Evolutionary conservation across 2,113 vertebrate genomes (phyloP).

Genomic region (Xiphophorus couchianus): DNA sequence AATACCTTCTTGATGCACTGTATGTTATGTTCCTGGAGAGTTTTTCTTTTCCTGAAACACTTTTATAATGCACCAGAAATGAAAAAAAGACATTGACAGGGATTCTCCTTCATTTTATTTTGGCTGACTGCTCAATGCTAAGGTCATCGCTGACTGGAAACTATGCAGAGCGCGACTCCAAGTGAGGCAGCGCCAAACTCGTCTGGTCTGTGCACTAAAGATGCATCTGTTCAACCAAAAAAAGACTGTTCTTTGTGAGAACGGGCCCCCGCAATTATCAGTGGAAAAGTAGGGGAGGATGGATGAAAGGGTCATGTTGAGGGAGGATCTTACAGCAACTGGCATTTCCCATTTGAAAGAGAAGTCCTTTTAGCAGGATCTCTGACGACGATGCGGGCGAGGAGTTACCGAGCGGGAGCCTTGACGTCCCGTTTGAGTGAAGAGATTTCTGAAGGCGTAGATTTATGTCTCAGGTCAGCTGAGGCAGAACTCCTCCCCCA

Average conservation of each 20-base stretch:
- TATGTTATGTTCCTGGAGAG: conserved; percentile 28
- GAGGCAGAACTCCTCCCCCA: conserved; percentile 35
- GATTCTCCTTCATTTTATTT: conserved; percentile 8
- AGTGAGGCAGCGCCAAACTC: conserved; percentile 34
- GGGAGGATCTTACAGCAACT: conserved; percentile 81
- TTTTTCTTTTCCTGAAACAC: conserved; percentile 15
- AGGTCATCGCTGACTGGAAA: conserved; percentile 61
- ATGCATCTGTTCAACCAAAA: conserved; percentile 74
- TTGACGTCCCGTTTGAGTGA: conserved; percentile 49
- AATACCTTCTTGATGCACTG: too few species aligned
- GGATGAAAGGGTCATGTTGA: conserved; percentile 76
- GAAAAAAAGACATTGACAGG: conserved; percentile 32
- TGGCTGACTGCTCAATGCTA: conserved; percentile 21
- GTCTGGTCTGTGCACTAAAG: conserved; percentile 32
- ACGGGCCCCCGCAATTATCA: conserved; percentile 67
- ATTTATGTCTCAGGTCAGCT: conserved; percentile 50
- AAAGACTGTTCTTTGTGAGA: conserved; percentile 69
- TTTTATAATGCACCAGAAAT: neutral
- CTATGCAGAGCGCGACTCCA: conserved; percentile 57
- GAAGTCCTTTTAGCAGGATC: conserved; percentile 61
- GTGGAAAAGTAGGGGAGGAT: conserved; percentile 66
- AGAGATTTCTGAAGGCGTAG: conserved; percentile 35
- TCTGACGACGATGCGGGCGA: conserved; percentile 32
- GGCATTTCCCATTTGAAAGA: conserved; percentile 79
- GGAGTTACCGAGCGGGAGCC: conserved; percentile 51